phyloP scores from a whole-genome alignment of 2,113 vertebrate species.

The Ceratotherium simum region DNA sequence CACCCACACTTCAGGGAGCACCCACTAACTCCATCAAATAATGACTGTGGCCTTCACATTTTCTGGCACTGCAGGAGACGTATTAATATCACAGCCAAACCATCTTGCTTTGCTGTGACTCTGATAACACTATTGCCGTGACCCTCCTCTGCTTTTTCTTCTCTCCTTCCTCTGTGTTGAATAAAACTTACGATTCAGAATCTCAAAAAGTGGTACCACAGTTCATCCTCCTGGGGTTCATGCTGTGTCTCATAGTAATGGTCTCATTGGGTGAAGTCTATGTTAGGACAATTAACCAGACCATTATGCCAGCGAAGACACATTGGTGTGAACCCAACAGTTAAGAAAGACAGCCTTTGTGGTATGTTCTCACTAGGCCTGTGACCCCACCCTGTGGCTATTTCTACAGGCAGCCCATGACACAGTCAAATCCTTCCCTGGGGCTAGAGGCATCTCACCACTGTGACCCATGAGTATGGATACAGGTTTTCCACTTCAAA shows the following conservation, averaged over 20 bases:
- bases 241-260: background rate
- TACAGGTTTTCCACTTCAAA: background rate
- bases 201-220: background rate
- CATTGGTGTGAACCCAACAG: background rate
- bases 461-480: background rate
- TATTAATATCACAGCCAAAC: background rate
- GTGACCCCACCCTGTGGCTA: background rate
- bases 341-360: background rate
- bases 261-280: background rate
- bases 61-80: background rate
- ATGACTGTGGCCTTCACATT: background rate
- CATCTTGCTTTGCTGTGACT: background rate
- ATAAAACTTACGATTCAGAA: background rate
- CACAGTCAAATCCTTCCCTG: background rate
- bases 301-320: too few species aligned
- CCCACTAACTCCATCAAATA: conserved; percentile 70
- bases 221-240: background rate
- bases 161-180: background rate
- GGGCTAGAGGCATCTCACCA: background rate
- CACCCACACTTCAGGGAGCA: conserved; percentile 87
- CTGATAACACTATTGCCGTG: background rate
- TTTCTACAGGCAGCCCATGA: background rate
- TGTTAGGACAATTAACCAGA: background rate
- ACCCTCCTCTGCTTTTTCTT: background rate
- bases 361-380: background rate